phyloP scores from a whole-genome alignment of 2,888 invertebrate species.

The Pheosia gnoma region DNA sequence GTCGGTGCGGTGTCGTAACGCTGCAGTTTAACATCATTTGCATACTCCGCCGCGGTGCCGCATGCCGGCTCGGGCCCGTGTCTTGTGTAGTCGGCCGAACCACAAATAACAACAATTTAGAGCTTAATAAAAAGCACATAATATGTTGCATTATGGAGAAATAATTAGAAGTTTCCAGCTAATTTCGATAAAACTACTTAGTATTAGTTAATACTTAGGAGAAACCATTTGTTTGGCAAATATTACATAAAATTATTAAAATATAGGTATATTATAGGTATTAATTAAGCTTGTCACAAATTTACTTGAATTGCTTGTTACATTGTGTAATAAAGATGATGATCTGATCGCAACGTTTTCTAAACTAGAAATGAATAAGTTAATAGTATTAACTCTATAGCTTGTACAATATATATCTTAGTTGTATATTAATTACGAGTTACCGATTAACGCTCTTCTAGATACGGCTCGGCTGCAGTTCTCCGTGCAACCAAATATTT shows the following conservation, averaged over 20 bases:
- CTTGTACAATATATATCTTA: neutral
- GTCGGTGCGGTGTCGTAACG: slow-evolving; percentile 69
- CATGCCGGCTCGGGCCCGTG: slow-evolving; percentile 56
- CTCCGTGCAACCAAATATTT: neutral
- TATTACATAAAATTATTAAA: too few species aligned
- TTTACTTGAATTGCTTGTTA: too few species aligned
- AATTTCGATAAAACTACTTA: too few species aligned
- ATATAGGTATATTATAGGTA: too few species aligned
- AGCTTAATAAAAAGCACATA: slow-evolving; percentile 1
- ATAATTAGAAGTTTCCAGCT: too few species aligned
- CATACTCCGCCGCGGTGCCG: slow-evolving; percentile 71
- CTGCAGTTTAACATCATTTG: slow-evolving; percentile 73
- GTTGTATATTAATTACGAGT: neutral
- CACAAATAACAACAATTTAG: slow-evolving; percentile 49
- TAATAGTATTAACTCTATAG: too few species aligned
- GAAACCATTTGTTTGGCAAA: too few species aligned
- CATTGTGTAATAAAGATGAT: too few species aligned
- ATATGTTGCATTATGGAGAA: neutral
- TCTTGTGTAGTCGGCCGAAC: slow-evolving; percentile 35
- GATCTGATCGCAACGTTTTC: too few species aligned
- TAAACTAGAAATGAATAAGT: too few species aligned
- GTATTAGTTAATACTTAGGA: too few species aligned
- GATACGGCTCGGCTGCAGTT: neutral
- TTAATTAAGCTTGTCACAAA: too few species aligned
- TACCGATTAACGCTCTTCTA: neutral